phyloP scores from a whole-genome alignment of 2,888 invertebrate genomes.

The Eilema depressum region DNA sequence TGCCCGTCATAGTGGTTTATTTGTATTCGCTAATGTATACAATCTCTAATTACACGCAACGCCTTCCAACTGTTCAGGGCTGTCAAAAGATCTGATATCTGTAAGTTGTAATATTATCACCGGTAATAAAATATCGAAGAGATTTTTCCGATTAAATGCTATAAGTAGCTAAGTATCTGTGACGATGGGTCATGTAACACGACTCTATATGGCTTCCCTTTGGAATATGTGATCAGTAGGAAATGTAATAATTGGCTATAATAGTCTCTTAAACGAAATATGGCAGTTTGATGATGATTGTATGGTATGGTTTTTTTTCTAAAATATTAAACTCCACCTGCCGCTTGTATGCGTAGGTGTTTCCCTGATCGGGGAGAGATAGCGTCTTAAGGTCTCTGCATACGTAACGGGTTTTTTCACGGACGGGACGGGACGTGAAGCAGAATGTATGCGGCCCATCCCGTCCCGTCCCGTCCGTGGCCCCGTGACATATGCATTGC shows the following conservation, averaged over 20 bases:
- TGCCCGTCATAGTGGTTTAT: conserved; percentile 84
- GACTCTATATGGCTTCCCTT: not conserved
- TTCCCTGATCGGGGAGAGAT: not conserved
- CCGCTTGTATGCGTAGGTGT: too few relatives aligned
- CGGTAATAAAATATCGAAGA: conserved; percentile 18
- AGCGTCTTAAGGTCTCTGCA: not conserved
- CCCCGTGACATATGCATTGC: too few relatives aligned
- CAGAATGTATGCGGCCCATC: too few relatives aligned
- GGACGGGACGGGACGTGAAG: too few relatives aligned
- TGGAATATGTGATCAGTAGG: not conserved
- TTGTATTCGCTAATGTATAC: conserved; percentile 86
- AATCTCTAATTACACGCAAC: conserved; percentile 87
- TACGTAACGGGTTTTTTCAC: too few relatives aligned
- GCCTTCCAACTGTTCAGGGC: conserved; percentile 74
- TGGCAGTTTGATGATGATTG: not conserved
- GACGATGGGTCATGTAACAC: not conserved
- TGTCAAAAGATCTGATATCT: conserved; percentile 49
- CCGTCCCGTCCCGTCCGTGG: too few relatives aligned
- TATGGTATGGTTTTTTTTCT: not conserved
- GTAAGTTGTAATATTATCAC: conserved; percentile 15
- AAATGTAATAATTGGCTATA: not conserved
- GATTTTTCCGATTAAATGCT: conserved; percentile 18
- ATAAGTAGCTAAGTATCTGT: not conserved
- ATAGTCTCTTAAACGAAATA: not conserved
- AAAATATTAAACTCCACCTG: too few relatives aligned